Evolutionary conservation across 92 coral and sea anemone species (phyloP).

Genomic region (Phenganax marumi): DNA sequence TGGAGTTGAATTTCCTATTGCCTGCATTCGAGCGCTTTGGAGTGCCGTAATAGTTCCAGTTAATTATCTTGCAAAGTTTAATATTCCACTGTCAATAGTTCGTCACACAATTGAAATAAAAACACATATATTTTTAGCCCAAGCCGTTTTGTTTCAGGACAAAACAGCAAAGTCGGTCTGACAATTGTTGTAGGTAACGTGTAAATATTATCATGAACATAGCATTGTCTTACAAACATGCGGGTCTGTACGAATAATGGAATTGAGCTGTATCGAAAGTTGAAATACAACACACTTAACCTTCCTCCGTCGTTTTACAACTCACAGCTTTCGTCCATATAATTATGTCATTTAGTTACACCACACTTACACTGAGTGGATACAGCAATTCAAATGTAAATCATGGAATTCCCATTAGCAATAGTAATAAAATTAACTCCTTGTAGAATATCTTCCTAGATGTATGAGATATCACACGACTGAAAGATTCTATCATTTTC

Average conservation of each 20-base stretch:
- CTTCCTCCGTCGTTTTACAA: not conserved
- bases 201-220: not conserved
- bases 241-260: not conserved
- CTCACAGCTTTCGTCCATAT: not conserved
- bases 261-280: not conserved
- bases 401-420: not conserved
- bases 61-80: conserved; percentile 22
- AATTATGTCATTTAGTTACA: not conserved
- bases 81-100: conserved; percentile 22
- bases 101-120: not conserved
- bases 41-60: not conserved
- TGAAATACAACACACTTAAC: not conserved
- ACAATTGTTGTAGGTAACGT: not conserved
- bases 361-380: not conserved
- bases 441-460: no score
- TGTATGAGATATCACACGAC: no score
- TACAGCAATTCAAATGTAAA: not conserved
- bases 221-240: not conserved
- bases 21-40: not conserved
- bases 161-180: conserved; percentile 13
- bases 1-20: not conserved
- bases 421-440: not conserved
- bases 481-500: no score
- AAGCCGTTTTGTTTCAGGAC: conserved; percentile 29
- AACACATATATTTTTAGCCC: conserved; percentile 13